Percentiles rank a stretch among this genome's conserved stretches.
Conservation (phyloP, 2,888 invertebrate genomes). For the Agrochola lychnidis region DNA sequence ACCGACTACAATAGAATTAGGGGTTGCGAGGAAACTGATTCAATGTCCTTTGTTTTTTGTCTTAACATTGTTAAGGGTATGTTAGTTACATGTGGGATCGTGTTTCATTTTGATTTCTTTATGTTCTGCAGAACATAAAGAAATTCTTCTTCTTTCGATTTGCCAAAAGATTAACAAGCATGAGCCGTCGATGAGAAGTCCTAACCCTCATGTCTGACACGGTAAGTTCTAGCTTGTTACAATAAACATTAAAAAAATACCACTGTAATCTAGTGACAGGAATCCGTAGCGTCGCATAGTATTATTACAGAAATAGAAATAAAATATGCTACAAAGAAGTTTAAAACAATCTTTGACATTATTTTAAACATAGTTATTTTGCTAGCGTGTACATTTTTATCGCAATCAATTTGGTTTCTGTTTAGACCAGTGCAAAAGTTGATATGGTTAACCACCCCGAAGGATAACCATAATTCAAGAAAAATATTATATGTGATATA, state of each 20-base stretch:
- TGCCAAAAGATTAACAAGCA: neutral
- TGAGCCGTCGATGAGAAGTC: neutral
- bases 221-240: neutral
- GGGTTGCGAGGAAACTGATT: conserved; percentile 4
- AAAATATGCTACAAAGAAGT: neutral
- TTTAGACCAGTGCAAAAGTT: neutral
- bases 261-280: neutral
- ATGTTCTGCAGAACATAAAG: neutral
- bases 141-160: neutral
- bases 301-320: conserved; percentile 1
- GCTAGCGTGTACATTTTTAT: no score
- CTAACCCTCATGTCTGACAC: neutral
- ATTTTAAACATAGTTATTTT: no score
- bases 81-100: neutral
- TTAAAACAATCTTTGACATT: neutral
- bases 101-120: neutral
- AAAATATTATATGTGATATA: neutral
- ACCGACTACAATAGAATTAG: conserved; percentile 49
- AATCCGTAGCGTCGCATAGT: neutral
- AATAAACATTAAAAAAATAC: neutral
- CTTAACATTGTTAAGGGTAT: conserved; percentile 1
- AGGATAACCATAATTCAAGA: neutral
- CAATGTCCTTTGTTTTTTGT: conserved; percentile 23
- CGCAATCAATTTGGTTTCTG: neutral
- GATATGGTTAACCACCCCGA: neutral